phyloP scores from a whole-genome alignment of 92 coral and sea anemone species.

The Phenganax stokvisi region DNA sequence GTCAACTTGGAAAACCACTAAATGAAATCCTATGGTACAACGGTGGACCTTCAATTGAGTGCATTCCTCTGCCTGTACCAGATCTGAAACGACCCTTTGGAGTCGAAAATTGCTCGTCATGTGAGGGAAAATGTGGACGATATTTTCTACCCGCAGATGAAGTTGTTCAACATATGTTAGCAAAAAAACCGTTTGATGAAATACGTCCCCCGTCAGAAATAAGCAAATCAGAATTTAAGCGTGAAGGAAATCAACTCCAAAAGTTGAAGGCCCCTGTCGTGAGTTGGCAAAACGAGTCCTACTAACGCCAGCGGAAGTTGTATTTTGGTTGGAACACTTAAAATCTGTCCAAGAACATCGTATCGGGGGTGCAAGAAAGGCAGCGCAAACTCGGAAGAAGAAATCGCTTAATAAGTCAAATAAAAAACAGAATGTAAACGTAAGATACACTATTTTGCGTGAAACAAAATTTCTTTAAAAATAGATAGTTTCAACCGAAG shows the following conservation, averaged over 20 bases:
- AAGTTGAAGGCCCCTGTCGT: not conserved
- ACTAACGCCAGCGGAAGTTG: not conserved
- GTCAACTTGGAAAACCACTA: constrained; percentile 18
- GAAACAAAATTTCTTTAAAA: not conserved
- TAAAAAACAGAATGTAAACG: not conserved
- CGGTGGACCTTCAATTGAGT: constrained; percentile 26
- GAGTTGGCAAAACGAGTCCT: not conserved
- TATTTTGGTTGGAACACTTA: no score
- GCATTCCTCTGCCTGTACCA: constrained; percentile 30
- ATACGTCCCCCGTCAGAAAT: constrained; percentile 12
- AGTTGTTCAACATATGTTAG: constrained; percentile 19
- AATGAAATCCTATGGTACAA: constrained; percentile 18
- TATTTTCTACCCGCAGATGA: constrained; percentile 25
- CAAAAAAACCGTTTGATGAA: constrained; percentile 3
- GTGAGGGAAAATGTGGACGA: constrained; percentile 21
- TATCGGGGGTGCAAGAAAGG: not conserved
- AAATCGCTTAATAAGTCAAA: not conserved
- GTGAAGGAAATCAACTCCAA: not conserved
- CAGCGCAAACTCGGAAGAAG: constrained; percentile 3
- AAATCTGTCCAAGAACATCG: no score
- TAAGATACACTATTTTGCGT: not conserved
- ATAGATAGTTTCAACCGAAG: no score
- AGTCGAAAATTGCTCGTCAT: constrained; percentile 16
- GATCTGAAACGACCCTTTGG: constrained; percentile 28
- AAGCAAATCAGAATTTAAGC: not conserved